Conservation (phyloP, 1,140 invertebrate species). For the Portunus trituberculatus region DNA sequence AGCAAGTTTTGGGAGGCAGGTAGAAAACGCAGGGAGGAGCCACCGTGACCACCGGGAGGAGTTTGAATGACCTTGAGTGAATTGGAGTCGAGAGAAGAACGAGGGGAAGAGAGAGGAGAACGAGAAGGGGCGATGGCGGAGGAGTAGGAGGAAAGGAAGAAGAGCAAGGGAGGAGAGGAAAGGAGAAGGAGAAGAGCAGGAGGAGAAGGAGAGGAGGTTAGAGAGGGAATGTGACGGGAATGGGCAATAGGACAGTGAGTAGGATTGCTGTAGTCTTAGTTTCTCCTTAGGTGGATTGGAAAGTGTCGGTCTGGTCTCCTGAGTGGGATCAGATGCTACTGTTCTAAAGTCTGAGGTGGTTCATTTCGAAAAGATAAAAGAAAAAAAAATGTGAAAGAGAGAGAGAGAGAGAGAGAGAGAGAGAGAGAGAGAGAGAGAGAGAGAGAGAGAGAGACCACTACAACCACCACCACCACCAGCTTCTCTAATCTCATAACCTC, state of each 20-base stretch:
- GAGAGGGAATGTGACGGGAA: neutral
- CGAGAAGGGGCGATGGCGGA: neutral
- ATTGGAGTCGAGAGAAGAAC: neutral
- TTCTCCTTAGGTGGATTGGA: too few species aligned
- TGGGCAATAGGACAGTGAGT: too few species aligned
- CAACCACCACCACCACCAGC: too few species aligned
- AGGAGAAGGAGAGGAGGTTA: neutral
- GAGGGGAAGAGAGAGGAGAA: neutral
- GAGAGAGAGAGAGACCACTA: too few species aligned
- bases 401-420: too few species aligned
- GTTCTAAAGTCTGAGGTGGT: too few species aligned
- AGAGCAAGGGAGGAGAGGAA: neutral
- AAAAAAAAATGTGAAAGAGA: neutral
- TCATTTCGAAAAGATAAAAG: neutral
- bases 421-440: too few species aligned
- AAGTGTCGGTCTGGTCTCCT: too few species aligned
- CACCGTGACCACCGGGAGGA: neutral
- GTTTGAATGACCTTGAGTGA: neutral
- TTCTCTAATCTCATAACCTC: too few species aligned
- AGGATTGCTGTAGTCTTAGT: too few species aligned
- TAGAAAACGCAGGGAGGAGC: neutral
- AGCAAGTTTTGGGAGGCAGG: neutral
- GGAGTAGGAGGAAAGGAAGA: neutral
- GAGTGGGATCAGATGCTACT: too few species aligned
- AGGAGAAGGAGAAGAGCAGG: too few species aligned